These are phyloP conservation scores for Ciconia boyciana DNA, from an alignment of 2,113 vertebrate genomes.

Conservation along the genomic window DNA sequence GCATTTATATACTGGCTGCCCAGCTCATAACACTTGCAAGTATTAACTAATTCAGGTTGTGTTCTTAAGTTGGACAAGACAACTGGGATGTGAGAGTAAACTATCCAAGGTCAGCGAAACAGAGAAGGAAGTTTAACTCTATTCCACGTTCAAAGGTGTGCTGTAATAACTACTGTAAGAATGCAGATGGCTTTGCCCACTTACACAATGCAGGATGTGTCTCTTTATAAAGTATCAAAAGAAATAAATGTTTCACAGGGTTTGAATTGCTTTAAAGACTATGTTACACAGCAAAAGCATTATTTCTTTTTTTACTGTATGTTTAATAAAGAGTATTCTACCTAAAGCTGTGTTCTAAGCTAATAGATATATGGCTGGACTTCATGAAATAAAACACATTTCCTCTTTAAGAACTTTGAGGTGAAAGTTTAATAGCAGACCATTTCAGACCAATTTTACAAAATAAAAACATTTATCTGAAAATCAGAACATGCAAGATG, in stretches of 20 bases:
- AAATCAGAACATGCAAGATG: background rate
- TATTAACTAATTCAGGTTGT: background rate
- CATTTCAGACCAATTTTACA: background rate
- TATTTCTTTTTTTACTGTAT: background rate
- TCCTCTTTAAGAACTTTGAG: background rate
- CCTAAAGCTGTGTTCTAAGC: background rate
- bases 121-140: background rate
- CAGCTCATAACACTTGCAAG: background rate
- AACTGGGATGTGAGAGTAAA: background rate
- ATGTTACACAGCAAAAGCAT: background rate
- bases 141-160: background rate
- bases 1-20: background rate
- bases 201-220: background rate
- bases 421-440: background rate
- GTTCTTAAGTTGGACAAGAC: background rate
- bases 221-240: background rate
- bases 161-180: background rate
- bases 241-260: background rate
- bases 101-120: background rate
- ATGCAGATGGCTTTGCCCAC: background rate
- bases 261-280: background rate
- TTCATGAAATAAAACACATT: background rate
- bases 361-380: background rate
- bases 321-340: background rate
- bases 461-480: background rate